Evolutionary conservation across 2,888 invertebrate genomes (phyloP), one percentile per base, ranked within the genome.

Genomic region (Lampropteryx suffumata): DNA sequence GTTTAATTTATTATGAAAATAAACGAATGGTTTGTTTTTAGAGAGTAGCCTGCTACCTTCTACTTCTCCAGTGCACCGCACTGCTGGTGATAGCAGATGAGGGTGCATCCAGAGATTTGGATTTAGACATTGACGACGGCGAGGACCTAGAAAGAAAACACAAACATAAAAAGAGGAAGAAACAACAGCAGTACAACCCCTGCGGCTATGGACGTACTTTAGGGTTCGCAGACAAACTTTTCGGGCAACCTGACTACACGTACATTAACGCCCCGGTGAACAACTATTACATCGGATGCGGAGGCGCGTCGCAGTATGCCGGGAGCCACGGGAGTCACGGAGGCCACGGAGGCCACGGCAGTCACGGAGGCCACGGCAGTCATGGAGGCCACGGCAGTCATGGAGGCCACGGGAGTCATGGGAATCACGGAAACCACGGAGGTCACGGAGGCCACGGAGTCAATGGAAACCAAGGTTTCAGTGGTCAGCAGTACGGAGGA

Each of bases 241-340:
- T 79, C 14, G 78, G 80, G 0, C 67, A 75, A 0, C 77, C 77
- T 7, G 80, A 81, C n/a, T 72, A 81, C 55, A 85, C 86, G 0
- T 88, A 82, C 41, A 67, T 89, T 0, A 82, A 82, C 2, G 86
- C 88, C 21, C 88, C 88, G 0, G 82, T 87, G 1, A 83, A 76
- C 64, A 89, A 89, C 64, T 89, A 87, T 59, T 84, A 80, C 65
- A 78, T 84, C 28, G 84, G 84, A 0, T 87, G 88, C 47, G 84
- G 84, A 2, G 67, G 66, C 24, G 63, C 39, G 36, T 64, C 44
- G 28, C 67, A 55, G 30, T 67, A 57, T 12, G 57, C 66, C 3
- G 3, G 65, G 64, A 0, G n/a, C n/a, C n/a, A n/a, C n/a, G n/a
- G n/a, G n/a, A n/a, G n/a, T n/a, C 63, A 71, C n/a, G 71, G 53